phyloP scores from a whole-genome alignment of 2,113 vertebrate species.

The Oenanthe melanoleuca region DNA sequence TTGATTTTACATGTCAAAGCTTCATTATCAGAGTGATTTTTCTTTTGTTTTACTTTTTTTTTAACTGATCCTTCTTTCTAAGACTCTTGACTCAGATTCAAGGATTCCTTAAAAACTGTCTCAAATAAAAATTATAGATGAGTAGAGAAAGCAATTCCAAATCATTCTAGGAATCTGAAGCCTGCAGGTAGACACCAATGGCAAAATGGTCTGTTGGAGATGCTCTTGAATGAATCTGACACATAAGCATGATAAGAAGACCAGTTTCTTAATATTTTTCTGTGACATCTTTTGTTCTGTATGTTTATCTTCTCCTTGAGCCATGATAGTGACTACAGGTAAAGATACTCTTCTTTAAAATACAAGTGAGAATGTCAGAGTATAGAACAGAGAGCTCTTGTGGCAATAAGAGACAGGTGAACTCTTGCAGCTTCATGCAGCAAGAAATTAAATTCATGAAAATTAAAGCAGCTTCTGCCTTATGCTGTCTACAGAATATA shows the following conservation, averaged over 20 bases:
- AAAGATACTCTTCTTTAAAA: background rate
- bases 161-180: background rate
- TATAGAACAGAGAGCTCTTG: background rate
- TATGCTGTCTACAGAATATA: background rate
- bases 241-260: background rate
- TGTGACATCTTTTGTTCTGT: background rate
- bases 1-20: constrained; percentile 11
- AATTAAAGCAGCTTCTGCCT: background rate
- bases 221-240: background rate
- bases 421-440: background rate
- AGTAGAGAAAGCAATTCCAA: background rate
- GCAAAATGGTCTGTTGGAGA: background rate
- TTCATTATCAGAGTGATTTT: background rate
- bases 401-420: background rate
- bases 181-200: background rate
- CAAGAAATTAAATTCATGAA: background rate
- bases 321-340: background rate
- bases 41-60: background rate
- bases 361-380: background rate
- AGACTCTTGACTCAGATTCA: background rate
- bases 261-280: background rate
- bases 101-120: background rate
- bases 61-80: background rate
- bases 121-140: background rate
- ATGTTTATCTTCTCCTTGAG: background rate